Evolutionary conservation across 2,888 invertebrate genomes (phyloP).

Genomic region (Athetis lepigone): DNA sequence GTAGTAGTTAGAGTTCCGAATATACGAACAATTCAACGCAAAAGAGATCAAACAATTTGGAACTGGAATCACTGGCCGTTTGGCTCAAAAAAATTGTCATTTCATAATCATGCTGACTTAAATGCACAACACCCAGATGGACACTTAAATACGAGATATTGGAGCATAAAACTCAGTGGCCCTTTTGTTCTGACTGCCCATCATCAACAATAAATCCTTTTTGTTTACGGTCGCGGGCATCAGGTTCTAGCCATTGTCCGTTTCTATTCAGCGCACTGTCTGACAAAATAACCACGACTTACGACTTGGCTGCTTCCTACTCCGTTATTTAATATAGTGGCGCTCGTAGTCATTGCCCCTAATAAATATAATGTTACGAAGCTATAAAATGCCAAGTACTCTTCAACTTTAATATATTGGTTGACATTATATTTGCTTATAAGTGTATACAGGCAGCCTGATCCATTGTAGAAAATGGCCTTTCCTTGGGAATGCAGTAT

Average conservation of each 20-base stretch:
- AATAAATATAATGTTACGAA: background rate
- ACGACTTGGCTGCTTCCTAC: conserved; percentile 14
- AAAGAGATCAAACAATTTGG: no score
- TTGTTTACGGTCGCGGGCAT: conserved; percentile 46
- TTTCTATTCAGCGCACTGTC: conserved; percentile 26
- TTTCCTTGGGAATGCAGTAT: no score
- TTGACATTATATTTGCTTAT: no score
- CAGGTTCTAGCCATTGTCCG: conserved; percentile 41
- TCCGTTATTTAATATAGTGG: background rate
- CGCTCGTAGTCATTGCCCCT: conserved; percentile 11
- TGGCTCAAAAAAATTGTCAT: no score
- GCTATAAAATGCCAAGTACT: background rate
- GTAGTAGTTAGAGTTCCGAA: no score
- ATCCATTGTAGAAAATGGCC: no score
- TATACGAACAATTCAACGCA: no score
- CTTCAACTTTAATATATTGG: no score
- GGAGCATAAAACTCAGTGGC: conserved; percentile 8
- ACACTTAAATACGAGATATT: conserved; percentile 12
- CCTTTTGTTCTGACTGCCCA: conserved; percentile 33
- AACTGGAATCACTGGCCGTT: no score
- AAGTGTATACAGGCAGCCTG: no score
- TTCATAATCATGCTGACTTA: no score
- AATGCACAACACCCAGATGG: background rate
- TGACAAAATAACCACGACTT: conserved; percentile 34
- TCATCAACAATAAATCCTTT: conserved; percentile 38